Evolutionary conservation across 2,113 vertebrate species (phyloP).

Genomic region (Neodontobutis hainanensis): DNA sequence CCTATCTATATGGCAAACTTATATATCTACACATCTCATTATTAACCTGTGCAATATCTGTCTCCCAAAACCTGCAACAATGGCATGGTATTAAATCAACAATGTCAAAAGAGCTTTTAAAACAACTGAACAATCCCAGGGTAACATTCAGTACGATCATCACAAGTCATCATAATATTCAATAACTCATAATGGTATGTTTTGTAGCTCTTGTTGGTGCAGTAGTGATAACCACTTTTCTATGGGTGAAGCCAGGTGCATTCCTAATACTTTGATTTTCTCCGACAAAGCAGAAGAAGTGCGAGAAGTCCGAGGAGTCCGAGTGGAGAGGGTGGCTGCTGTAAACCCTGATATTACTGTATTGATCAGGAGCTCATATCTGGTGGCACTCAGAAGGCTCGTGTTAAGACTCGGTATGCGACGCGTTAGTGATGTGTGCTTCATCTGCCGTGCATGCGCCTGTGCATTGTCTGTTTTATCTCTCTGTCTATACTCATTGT

Average conservation of each 20-base stretch:
- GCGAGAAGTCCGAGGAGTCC: not conserved
- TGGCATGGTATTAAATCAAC: not conserved
- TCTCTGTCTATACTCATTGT: conserved; percentile 18
- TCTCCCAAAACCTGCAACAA: too few species aligned
- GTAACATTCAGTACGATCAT: too few species aligned
- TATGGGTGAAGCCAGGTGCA: not conserved
- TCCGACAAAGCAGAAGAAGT: conserved; percentile 16
- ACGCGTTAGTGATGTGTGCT: conserved; percentile 47
- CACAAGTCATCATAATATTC: too few species aligned
- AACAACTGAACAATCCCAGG: too few species aligned
- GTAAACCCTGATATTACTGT: conserved; percentile 66
- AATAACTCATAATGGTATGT: too few species aligned
- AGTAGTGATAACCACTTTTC: not conserved
- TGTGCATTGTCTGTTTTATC: conserved; percentile 22
- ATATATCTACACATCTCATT: too few species aligned
- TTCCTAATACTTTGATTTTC: not conserved
- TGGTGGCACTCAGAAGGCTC: conserved; percentile 55
- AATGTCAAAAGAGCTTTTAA: not conserved
- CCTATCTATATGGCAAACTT: too few species aligned
- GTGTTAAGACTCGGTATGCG: conserved; percentile 33
- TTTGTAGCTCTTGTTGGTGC: not conserved
- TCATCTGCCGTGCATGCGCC: conserved; percentile 39
- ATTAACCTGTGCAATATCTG: too few species aligned
- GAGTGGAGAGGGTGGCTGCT: conserved; percentile 20
- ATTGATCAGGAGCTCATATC: conserved; percentile 69